Evolutionary conservation across 2,113 vertebrate genomes (phyloP).

Genomic region (Crypturellus undulatus): DNA sequence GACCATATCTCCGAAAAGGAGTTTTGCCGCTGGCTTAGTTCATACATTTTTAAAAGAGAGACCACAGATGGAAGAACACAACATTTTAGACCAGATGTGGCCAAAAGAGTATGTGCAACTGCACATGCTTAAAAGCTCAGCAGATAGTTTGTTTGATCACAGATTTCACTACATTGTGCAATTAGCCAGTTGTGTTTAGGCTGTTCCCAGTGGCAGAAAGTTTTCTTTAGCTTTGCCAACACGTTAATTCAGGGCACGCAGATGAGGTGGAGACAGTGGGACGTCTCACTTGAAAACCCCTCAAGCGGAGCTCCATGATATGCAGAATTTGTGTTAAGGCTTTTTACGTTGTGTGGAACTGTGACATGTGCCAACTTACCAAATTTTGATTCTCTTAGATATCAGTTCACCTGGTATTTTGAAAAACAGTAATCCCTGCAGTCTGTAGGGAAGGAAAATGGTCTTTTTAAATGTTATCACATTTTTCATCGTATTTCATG

Average conservation of each 20-base stretch:
- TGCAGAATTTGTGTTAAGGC: background rate
- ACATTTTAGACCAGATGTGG: background rate
- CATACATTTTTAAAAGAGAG: background rate
- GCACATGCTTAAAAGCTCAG: background rate
- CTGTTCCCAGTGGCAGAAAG: background rate
- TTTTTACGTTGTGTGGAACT: rapidly evolving
- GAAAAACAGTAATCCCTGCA: background rate
- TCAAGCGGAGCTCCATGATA: background rate
- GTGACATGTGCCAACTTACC: too few relatives aligned
- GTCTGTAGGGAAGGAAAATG: background rate
- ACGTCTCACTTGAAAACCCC: background rate
- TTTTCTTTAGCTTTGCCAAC: background rate
- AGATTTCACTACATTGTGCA: background rate
- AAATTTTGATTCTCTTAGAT: background rate
- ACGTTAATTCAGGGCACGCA: background rate
- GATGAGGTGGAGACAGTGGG: background rate
- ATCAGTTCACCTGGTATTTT: background rate
- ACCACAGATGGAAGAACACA: background rate
- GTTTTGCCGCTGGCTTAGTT: background rate
- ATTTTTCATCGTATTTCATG: background rate
- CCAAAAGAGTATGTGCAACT: background rate
- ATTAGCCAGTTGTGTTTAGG: background rate
- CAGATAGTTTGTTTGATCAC: background rate
- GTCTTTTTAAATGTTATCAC: background rate
- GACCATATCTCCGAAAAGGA: background rate